Conservation (phyloP, 1,140 invertebrate species). For the Epicauta chinensis region DNA sequence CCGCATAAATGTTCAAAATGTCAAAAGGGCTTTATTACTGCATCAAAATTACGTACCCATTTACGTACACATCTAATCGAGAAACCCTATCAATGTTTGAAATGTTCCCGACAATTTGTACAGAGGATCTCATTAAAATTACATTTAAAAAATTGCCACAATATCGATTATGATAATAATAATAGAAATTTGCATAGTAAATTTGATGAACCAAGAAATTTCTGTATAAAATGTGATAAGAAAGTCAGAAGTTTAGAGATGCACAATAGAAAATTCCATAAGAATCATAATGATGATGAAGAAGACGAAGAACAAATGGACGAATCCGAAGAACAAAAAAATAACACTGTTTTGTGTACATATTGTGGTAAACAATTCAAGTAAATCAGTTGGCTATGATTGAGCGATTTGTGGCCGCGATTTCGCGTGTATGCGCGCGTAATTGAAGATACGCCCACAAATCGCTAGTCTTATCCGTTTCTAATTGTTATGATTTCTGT, state of each 20-base stretch:
- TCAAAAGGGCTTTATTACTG: slow-evolving; percentile 3
- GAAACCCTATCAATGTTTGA: slow-evolving; percentile 74
- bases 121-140: background rate
- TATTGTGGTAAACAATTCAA: slow-evolving; percentile 24
- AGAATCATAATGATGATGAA: background rate
- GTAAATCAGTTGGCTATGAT: slow-evolving; percentile 1
- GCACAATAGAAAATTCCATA: slow-evolving; percentile 3
- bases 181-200: background rate
- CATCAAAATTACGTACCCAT: slow-evolving; percentile 67
- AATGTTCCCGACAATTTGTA: slow-evolving; percentile 46
- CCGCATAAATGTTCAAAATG: slow-evolving; percentile 9
- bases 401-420: background rate
- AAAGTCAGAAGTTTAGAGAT: slow-evolving; percentile 5
- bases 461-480: no score
- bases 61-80: slow-evolving; percentile 65
- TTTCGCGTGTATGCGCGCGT: no score
- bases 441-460: no score
- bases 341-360: slow-evolving; percentile 13
- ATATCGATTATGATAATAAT: background rate
- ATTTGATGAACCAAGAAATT: slow-evolving; percentile 6
- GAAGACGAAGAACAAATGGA: background rate
- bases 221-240: slow-evolving; percentile 6
- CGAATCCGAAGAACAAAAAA: background rate
- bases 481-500: no score
- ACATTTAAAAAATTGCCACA: slow-evolving; percentile 1